These are phyloP conservation scores for Schizopygopsis pylzovi DNA, from an alignment of 2,797 vertebrate genomes.

Conservation along the genomic window DNA sequence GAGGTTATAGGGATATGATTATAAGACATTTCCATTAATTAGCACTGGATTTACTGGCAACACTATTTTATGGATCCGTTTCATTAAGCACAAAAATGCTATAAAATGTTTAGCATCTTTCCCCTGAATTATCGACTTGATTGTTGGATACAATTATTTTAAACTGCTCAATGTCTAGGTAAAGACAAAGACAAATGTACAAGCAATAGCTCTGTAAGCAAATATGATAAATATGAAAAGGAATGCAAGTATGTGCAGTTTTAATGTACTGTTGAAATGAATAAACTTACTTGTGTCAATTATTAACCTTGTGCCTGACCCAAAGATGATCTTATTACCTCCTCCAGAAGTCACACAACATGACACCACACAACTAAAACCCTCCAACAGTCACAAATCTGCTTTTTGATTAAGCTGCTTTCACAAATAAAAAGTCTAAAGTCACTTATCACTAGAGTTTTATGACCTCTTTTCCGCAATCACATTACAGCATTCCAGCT, in stretches of 20 bases:
- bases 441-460: background rate
- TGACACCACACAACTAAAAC: conserved; percentile 40
- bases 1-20: background rate
- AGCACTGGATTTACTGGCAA: background rate
- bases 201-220: background rate
- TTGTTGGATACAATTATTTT: background rate
- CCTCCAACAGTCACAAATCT: conserved; percentile 4
- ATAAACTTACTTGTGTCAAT: conserved; percentile 61
- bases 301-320: conserved; percentile 55
- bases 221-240: background rate
- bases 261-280: background rate
- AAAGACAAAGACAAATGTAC: background rate
- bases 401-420: background rate
- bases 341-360: conserved; percentile 61
- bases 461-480: background rate
- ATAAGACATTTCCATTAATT: background rate
- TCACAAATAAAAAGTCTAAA: background rate
- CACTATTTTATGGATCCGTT: background rate
- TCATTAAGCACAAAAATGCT: background rate
- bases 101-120: background rate
- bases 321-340: conserved; percentile 58
- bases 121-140: background rate
- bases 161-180: background rate
- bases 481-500: background rate
- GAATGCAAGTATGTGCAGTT: background rate